phyloP scores from a whole-genome alignment of 2,113 vertebrate genomes.

The Ochotona curzoniae region DNA sequence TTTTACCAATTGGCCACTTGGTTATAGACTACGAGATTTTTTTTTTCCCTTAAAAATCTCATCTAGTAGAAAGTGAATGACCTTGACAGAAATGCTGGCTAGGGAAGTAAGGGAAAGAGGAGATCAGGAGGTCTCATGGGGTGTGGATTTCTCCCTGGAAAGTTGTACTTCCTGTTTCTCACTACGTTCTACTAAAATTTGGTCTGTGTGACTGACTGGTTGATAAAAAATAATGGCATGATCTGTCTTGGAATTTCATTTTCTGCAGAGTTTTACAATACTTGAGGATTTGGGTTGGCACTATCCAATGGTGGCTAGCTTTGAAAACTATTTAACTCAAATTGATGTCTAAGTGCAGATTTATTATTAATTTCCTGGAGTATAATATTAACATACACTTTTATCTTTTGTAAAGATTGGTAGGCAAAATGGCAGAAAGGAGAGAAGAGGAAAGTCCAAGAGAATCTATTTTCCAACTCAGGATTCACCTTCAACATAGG shows the following conservation, averaged over 20 bases:
- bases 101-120: not conserved
- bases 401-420: not conserved
- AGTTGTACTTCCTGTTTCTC: slow-evolving; percentile 62
- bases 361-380: not conserved
- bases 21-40: not conserved
- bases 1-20: not conserved
- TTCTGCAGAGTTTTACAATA: not conserved
- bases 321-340: not conserved
- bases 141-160: not conserved
- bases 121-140: not conserved
- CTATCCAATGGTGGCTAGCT: not conserved
- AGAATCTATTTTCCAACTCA: no score
- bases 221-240: not conserved
- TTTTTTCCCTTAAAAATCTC: not conserved
- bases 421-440: no score
- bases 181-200: not conserved
- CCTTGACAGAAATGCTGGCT: not conserved
- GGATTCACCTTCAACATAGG: no score
- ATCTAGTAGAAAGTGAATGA: not conserved
- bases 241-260: not conserved
- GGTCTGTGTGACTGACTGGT: not conserved
- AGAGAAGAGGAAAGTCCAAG: no score
- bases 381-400: not conserved
- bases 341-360: not conserved
- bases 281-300: not conserved